Percentiles rank a stretch among this genome's conserved stretches.
Conservation (phyloP, 2,797 vertebrate species). For the Pantherophis vulpinus region DNA sequence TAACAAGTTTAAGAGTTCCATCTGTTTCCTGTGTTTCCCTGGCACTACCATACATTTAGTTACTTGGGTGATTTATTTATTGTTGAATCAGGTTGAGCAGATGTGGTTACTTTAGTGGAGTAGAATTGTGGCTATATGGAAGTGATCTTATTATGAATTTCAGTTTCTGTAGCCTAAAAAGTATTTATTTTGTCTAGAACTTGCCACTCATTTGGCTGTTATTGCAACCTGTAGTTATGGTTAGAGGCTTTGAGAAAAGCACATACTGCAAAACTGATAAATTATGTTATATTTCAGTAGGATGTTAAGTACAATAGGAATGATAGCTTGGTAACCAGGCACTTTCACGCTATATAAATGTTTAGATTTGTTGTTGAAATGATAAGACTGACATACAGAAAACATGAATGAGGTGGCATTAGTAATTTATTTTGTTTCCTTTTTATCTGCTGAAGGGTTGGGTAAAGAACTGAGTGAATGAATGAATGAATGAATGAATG, state of each 20-base stretch:
- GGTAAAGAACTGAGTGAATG: background rate
- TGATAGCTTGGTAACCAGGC: background rate
- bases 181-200: background rate
- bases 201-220: background rate
- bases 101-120: background rate
- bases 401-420: background rate
- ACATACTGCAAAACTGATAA: background rate
- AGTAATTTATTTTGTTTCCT: background rate
- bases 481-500: background rate
- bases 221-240: background rate
- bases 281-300: background rate
- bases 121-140: background rate
- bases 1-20: background rate
- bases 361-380: background rate
- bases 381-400: background rate
- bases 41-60: background rate
- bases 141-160: background rate
- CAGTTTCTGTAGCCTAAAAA: background rate
- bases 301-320: background rate
- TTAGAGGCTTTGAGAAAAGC: background rate
- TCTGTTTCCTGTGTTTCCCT: background rate
- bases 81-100: background rate
- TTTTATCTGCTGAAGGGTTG: background rate
- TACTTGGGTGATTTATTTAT: background rate
- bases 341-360: background rate